Conservation (phyloP, 2,113 vertebrate genomes). For the Mus musculus region GRCm39 chr7:87696001-87696500, state of each 20-base stretch:
- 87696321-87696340: not conserved
- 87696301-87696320: not conserved
- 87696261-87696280: not conserved
- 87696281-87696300: not conserved
- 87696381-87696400: not conserved
- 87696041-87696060: conserved; percentile 15
- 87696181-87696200: not conserved
- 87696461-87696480: not conserved
- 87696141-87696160: not conserved
- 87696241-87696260: not conserved
- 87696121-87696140: conserved; percentile 22
- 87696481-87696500: not conserved
- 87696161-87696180: not conserved
- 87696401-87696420: not conserved
- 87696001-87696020: not conserved
- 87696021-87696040: conserved; percentile 3
- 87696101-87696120: not conserved
- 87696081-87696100: not conserved
- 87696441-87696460: not conserved
- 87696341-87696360: not conserved
- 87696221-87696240: not conserved
- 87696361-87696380: not conserved
- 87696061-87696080: conserved; percentile 27
- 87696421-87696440: too few relatives aligned
- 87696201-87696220: not conserved